These are phyloP conservation scores for Plecotus auritus DNA, from an alignment of 2,113 vertebrate species.

Conservation along the genomic window DNA sequence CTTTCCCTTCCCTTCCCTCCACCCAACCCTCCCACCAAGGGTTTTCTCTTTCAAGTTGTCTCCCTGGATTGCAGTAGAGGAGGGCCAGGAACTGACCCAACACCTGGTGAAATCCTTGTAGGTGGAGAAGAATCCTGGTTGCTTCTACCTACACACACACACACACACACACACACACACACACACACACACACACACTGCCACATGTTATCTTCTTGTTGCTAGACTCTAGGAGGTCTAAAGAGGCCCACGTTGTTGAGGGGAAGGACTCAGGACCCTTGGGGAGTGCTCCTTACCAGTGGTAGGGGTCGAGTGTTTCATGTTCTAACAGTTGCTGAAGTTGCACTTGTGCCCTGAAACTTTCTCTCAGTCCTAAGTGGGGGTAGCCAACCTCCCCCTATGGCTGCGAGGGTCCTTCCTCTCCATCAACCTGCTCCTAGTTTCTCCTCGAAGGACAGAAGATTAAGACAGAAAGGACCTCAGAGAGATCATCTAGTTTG, in stretches of 20 bases:
- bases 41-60: background rate
- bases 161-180: background rate
- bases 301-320: background rate
- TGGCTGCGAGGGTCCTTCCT: background rate
- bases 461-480: background rate
- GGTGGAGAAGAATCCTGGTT: background rate
- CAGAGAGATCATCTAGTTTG: background rate
- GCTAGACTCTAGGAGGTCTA: background rate
- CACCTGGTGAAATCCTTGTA: background rate
- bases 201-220: background rate
- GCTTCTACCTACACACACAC: background rate
- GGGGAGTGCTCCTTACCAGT: background rate
- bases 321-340: background rate
- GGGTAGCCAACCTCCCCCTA: background rate
- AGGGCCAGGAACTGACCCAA: background rate
- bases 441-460: background rate
- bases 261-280: background rate
- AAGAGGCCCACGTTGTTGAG: background rate
- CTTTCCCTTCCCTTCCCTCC: background rate
- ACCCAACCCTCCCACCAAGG: background rate
- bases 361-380: background rate
- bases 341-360: too few species aligned
- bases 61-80: background rate
- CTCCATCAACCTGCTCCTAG: background rate
- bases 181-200: background rate